phyloP scores from a whole-genome alignment of 2,888 invertebrate genomes.

The Rhagophthalmus giganteus region DNA sequence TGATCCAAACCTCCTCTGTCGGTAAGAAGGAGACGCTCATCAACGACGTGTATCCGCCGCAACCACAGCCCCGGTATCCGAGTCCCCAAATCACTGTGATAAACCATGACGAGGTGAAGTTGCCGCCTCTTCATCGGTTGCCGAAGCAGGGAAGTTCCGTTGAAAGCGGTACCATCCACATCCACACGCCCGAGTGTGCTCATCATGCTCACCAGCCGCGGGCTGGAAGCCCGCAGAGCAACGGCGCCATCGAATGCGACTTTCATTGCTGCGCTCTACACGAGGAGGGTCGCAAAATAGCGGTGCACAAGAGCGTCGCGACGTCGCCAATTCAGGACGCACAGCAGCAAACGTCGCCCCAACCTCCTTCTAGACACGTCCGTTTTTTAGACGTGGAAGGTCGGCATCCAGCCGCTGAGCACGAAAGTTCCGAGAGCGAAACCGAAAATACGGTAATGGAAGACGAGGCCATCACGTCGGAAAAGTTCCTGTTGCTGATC shows the following conservation, averaged over 20 bases:
- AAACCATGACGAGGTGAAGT: constrained; percentile 82
- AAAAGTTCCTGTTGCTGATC: constrained; percentile 89
- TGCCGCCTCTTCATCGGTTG: constrained; percentile 51
- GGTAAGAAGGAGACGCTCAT: constrained; percentile 63
- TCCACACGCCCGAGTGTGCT: constrained; percentile 82
- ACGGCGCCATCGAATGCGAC: constrained; percentile 78
- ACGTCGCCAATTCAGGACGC: constrained; percentile 90
- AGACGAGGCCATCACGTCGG: constrained; percentile 86
- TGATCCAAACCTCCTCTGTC: constrained; percentile 69
- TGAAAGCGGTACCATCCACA: constrained; percentile 74
- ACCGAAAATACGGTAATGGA: constrained; percentile 92
- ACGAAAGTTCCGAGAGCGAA: constrained; percentile 90
- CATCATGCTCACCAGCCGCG: constrained; percentile 69
- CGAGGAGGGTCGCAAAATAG: constrained; percentile 89
- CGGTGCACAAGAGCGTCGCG: constrained; percentile 89
- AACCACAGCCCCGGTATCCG: constrained; percentile 53
- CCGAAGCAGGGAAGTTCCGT: constrained; percentile 67
- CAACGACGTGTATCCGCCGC: constrained; percentile 54
- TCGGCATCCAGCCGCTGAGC: constrained; percentile 59
- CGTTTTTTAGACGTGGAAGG: constrained; percentile 82
- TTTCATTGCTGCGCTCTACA: constrained; percentile 95
- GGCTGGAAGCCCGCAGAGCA: constrained; percentile 66
- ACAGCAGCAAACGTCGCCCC: constrained; percentile 56
- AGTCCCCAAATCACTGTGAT: constrained; percentile 92
- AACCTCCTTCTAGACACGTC: constrained; percentile 74